Evolutionary conservation across 1,140 invertebrate species (phyloP), one percentile per base, ranked within the genome.

Genomic region (Metopolophium dirhodum): DNA sequence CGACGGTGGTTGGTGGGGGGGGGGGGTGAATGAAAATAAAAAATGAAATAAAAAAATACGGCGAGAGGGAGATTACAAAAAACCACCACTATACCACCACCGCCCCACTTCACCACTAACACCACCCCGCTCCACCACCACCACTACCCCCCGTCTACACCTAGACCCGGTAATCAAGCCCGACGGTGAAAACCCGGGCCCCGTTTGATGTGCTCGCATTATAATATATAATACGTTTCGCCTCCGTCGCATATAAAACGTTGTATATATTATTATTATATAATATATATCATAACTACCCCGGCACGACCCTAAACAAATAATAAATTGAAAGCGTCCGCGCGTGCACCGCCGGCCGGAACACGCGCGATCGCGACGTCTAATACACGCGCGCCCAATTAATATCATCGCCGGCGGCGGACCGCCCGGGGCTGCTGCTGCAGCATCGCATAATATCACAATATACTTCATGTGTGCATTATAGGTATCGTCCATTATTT

Each of bases 241-340:
- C 61, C 30, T n/a, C 11, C 26, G 61, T 68, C 61, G 61, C 61
- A 1, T 30, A 61, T 61, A 61, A 30, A 61, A 61, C 57, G 30
- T 61, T 61, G 57, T 61, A 61, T 14, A 61, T 61, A 2, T 9
- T 54, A 54, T 54, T 54, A 54, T 23, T 57, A 61, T 26, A 54
- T 54, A 7, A 30, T 61, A 61, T 61, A 14, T 68, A 68, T 68
- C 61, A 68, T 30, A 68, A 68, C 61, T 30, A 68, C 61, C 61
- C 61, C 11, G 61, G 61, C 61, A 57, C 23, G 9, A 90, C 90
- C 90, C 90, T 45, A 61, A 90, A 91, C 90, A 77, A 91, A 91
- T 91, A 90, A 90, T 90, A 90, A 91, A 90, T 91, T 91, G 90
- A 91, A 91, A 91, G 90, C 90, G 90, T 91, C 90, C 90, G 90